phyloP scores from a whole-genome alignment of 2,113 vertebrate species.

The Kryptolebias marmoratus region DNA sequence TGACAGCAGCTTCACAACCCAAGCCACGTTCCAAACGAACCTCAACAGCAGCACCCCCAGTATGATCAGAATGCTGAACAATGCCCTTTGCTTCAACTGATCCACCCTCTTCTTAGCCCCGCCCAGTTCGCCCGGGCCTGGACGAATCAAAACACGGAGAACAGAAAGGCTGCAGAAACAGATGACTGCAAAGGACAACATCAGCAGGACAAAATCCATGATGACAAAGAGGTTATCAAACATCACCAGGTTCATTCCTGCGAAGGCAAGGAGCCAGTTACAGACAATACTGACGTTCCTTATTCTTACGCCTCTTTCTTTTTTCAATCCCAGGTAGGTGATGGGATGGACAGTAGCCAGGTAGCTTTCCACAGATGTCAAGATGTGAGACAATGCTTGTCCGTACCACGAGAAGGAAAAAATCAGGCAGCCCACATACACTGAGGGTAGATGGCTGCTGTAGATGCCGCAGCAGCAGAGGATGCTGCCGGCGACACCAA shows the following conservation, averaged over 20 bases:
- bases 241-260: neutral
- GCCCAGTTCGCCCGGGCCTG: neutral
- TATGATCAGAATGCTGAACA: neutral
- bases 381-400: neutral
- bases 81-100: neutral
- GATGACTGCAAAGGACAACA: neutral
- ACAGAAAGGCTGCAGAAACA: conserved; percentile 25
- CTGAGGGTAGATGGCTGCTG: neutral
- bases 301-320: neutral
- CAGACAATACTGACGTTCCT: neutral
- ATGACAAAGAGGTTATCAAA: neutral
- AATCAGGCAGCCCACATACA: neutral
- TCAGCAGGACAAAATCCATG: neutral
- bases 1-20: neutral
- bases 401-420: conserved; percentile 4
- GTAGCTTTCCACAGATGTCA: conserved; percentile 14
- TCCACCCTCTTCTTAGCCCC: neutral
- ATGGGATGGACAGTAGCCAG: conserved; percentile 11
- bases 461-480: neutral
- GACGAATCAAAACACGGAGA: conserved; percentile 15
- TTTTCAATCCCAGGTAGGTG: neutral
- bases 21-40: neutral
- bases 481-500: neutral
- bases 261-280: neutral
- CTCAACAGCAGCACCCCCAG: neutral